Percentiles rank a stretch among this genome's conserved stretches.
phyloP scores from a whole-genome alignment of 2,888 invertebrate species.

The Amiota mariae region DNA sequence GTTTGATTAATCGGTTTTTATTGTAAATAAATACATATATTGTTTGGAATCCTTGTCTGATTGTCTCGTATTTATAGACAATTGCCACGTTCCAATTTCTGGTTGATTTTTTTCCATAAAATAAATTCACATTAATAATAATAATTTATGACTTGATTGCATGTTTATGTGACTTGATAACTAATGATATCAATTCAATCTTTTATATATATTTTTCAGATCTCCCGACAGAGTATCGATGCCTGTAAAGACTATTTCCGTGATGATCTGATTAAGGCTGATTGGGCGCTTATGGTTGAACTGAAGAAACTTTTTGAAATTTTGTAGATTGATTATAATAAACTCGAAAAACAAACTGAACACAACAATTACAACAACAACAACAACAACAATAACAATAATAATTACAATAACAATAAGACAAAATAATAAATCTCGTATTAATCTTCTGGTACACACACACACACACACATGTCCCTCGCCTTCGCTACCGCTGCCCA shows the following conservation, averaged over 20 bases:
- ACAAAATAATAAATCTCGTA: too few relatives aligned
- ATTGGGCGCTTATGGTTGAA: conserved; percentile 99
- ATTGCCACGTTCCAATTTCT: conserved; percentile 50
- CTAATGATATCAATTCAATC: neutral
- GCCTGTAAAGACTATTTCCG: conserved; percentile 99
- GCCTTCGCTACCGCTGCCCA: conserved; percentile 14
- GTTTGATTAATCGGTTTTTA: conserved; percentile 44
- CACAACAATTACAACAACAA: conserved; percentile 21
- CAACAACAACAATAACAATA: conserved; percentile 21
- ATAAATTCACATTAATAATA: conserved; percentile 36
- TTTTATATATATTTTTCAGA: conserved; percentile 77
- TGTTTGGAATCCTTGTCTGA: neutral
- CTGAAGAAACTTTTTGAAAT: conserved; percentile 98
- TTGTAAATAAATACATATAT: neutral
- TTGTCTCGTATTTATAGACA: conserved; percentile 33
- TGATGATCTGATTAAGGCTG: conserved; percentile 95
- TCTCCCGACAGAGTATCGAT: conserved; percentile 97
- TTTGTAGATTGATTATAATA: conserved; percentile 83
- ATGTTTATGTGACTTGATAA: conserved; percentile 3
- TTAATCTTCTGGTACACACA: too few relatives aligned
- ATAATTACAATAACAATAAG: too few relatives aligned
- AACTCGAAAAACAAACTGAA: too few relatives aligned
- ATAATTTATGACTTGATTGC: conserved; percentile 43
- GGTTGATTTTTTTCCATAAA: neutral
- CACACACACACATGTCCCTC: neutral